These are phyloP conservation scores for Mus caroli DNA, from an alignment of 2,797 vertebrate species.

Conservation along the genomic window DNA sequence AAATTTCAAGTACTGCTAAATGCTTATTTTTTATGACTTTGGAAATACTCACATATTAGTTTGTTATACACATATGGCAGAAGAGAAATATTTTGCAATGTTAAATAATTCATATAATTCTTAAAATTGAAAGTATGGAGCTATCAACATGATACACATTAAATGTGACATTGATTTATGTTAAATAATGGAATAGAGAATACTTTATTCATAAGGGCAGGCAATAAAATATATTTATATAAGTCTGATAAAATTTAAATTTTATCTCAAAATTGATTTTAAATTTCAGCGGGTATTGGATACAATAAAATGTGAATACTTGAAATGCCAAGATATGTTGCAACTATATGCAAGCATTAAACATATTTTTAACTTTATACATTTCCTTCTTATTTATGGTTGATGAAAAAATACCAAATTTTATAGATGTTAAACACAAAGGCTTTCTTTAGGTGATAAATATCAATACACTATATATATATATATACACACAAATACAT, in stretches of 20 bases:
- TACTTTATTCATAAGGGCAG: background rate
- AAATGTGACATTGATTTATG: conserved; percentile 16
- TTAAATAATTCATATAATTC: conserved; percentile 32
- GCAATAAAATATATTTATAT: conserved; percentile 21
- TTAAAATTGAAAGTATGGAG: conserved; percentile 23
- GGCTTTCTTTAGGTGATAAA: background rate
- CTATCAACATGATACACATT: background rate
- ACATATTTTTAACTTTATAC: background rate
- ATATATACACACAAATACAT: too few relatives aligned
- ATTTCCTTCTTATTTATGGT: background rate
- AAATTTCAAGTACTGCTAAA: background rate
- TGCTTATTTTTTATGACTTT: conserved; percentile 31
- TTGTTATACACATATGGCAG: background rate
- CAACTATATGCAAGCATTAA: background rate
- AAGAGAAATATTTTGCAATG: conserved; percentile 9
- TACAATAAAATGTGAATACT: conserved; percentile 19
- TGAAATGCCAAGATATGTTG: background rate
- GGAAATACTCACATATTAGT: conserved; percentile 44
- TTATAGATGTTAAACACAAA: background rate
- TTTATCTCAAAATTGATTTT: conserved; percentile 5
- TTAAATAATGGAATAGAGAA: background rate
- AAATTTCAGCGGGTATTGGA: background rate
- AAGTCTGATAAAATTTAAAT: background rate
- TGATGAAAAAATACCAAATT: conserved; percentile 15
- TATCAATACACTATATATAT: background rate